Evolutionary conservation across 2,888 invertebrate species (phyloP).

Genomic region (Dromius quadrimaculatus): DNA sequence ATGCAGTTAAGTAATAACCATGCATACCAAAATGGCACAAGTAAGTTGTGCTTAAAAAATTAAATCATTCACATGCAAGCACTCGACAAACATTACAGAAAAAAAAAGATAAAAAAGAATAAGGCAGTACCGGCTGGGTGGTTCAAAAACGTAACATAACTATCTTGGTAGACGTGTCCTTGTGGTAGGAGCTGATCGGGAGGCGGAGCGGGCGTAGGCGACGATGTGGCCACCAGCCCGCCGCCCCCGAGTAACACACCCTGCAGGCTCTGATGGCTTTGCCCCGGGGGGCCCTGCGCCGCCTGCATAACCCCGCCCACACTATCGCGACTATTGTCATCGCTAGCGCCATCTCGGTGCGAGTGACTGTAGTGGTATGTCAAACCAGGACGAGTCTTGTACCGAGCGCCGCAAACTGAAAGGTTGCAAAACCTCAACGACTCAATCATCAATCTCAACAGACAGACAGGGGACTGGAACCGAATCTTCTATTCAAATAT

Average conservation of each 20-base stretch:
- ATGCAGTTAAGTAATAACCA: slow-evolving; percentile 49
- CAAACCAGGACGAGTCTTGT: slow-evolving; percentile 96
- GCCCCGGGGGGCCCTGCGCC: slow-evolving; percentile 50
- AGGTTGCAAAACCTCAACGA: no score
- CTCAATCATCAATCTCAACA: no score
- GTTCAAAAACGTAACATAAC: slow-evolving; percentile 77
- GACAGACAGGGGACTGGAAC: slow-evolving; percentile 64
- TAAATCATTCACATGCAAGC: slow-evolving; percentile 52
- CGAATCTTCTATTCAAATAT: slow-evolving; percentile 54
- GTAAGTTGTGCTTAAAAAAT: slow-evolving; percentile 4
- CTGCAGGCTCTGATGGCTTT: slow-evolving; percentile 54
- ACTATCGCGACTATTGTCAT: slow-evolving; percentile 67
- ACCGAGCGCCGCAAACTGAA: slow-evolving; percentile 95
- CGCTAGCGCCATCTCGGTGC: slow-evolving; percentile 75
- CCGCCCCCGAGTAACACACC: slow-evolving; percentile 59
- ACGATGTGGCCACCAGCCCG: slow-evolving; percentile 57
- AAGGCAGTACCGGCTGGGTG: slow-evolving; percentile 70
- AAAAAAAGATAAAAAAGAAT: slow-evolving; percentile 59
- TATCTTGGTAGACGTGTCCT: slow-evolving; percentile 73
- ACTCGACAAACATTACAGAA: slow-evolving; percentile 50
- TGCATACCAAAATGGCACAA: slow-evolving; percentile 47
- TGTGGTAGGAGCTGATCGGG: slow-evolving; percentile 61
- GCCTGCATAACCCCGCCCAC: slow-evolving; percentile 46
- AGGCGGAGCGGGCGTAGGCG: slow-evolving; percentile 61
- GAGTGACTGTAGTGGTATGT: slow-evolving; percentile 96